Percentiles rank a stretch among this genome's conserved stretches.
These are phyloP conservation scores for Hylia prasina DNA, from an alignment of 2,113 vertebrate genomes.

Conservation along the genomic window DNA sequence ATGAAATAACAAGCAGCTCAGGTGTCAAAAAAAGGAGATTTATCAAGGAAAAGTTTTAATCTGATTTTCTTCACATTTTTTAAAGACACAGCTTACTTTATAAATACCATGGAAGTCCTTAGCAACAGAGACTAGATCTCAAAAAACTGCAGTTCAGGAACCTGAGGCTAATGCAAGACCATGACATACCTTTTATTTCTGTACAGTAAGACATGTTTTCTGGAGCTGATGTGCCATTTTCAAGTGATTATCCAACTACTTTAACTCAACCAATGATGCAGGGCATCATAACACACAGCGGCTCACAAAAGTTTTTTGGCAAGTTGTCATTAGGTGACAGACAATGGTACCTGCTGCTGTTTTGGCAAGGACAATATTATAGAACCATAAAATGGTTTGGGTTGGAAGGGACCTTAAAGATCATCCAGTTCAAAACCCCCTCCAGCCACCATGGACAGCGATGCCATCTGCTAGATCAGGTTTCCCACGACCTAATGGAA, in stretches of 20 bases:
- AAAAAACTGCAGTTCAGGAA: not conserved
- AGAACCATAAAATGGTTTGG: not conserved
- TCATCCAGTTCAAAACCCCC: rapidly evolving
- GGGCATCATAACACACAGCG: not conserved
- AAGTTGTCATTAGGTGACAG: not conserved
- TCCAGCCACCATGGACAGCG: rapidly evolving
- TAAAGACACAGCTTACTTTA: not conserved
- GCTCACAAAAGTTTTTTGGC: not conserved
- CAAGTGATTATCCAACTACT: not conserved
- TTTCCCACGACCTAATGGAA: not conserved
- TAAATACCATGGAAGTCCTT: not conserved
- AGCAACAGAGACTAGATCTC: not conserved
- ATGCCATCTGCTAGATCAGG: not conserved
- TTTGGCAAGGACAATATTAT: not conserved
- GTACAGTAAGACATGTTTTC: not conserved
- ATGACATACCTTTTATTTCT: not conserved
- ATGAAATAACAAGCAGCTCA: not conserved
- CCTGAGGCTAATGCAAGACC: not conserved
- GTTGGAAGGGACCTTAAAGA: not conserved
- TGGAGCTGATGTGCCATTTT: not conserved
- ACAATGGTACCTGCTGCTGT: not conserved
- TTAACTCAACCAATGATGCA: not conserved
- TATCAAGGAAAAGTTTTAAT: not conserved
- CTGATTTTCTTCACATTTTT: not conserved
- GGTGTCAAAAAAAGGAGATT: not conserved